Base-by-base conservation (phyloP, 2,888 invertebrate genomes). In the Sialis lutaria region DNA sequence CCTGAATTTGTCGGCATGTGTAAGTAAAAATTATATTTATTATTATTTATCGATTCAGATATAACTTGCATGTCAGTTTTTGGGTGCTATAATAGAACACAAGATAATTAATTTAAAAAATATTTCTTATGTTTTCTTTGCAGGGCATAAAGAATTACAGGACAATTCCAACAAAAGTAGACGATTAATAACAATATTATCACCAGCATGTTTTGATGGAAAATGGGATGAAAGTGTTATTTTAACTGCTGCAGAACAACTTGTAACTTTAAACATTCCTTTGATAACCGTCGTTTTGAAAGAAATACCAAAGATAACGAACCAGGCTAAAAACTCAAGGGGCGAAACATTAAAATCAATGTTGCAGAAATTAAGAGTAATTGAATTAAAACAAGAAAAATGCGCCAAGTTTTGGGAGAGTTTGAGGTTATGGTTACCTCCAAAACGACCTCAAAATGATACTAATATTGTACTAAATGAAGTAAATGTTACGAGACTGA, bases 391-490 rank as follows among this genome's bases (percentile, higher is more conserved):
- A 1, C 65, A 67, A 60, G 62, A 68, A 56, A 69, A 70, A 58
- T 70, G 70, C 58, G 67, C 69, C 53, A 71, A 68, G 55, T 79
- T 80, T 66, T 81, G 80, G 80, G 72, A 75, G 50, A 66, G 70
- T 55, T 65, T 81, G 55, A 71, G 79, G 41, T 68, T 79, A 49
- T 72, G 73, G 45, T 67, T 80, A 65, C 80, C 80, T 5, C 69
- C 78, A 48, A 64, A 57, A 52, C 54, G 62, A 45, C 22, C 45
- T 30, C 51, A 51, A 46, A 43, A 49, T 45, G 22, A 22, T 22
- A 45, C 40, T 31, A 47, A 33, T 33, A 34, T 43, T 39, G 46
- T 50, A 48, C 51, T 50, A 40, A 48, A 44, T 48, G 53, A 50
- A 47, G 50, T 47, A 42, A 56, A 56, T 52, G 49, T 53, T 44